Percentiles rank a stretch among this genome's conserved stretches.
phyloP scores from a whole-genome alignment of 2,797 vertebrate genomes.

The Nannoperca obscura region DNA sequence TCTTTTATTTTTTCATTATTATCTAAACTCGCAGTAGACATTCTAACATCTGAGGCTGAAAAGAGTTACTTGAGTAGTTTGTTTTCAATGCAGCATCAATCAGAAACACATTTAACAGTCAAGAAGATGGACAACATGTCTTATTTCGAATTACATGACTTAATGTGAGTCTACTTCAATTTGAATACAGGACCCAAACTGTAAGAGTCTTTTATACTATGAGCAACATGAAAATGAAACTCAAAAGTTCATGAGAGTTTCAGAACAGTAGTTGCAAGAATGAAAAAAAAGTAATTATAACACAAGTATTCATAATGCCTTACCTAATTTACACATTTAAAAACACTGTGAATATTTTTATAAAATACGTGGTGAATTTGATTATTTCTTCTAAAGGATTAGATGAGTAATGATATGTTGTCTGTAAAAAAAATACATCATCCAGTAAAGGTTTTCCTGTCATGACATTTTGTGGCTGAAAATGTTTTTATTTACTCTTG shows the following conservation, averaged over 20 bases:
- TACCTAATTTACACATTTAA: neutral
- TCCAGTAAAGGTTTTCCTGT: neutral
- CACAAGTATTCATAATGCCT: neutral
- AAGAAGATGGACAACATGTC: neutral
- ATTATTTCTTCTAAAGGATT: neutral
- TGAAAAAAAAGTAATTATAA: conserved; percentile 27
- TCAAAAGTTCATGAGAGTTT: conserved; percentile 68
- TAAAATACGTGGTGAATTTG: neutral
- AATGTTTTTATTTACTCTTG: conserved; percentile 48
- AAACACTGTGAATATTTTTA: conserved; percentile 6
- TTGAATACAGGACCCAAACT: conserved; percentile 59
- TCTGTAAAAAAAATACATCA: neutral
- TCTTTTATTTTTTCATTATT: conserved; percentile 42
- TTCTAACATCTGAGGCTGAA: neutral
- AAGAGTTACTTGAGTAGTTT: neutral
- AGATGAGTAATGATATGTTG: neutral
- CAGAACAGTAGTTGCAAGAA: conserved; percentile 50
- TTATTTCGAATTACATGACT: conserved; percentile 26
- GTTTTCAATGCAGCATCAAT: neutral
- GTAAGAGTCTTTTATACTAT: conserved; percentile 65
- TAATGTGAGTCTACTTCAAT: conserved; percentile 45
- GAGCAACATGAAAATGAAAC: conserved; percentile 76
- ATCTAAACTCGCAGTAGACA: neutral
- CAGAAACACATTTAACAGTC: neutral
- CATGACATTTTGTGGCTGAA: conserved; percentile 15